phyloP scores from a whole-genome alignment of 2,888 invertebrate genomes.

The Lypha dubia region DNA sequence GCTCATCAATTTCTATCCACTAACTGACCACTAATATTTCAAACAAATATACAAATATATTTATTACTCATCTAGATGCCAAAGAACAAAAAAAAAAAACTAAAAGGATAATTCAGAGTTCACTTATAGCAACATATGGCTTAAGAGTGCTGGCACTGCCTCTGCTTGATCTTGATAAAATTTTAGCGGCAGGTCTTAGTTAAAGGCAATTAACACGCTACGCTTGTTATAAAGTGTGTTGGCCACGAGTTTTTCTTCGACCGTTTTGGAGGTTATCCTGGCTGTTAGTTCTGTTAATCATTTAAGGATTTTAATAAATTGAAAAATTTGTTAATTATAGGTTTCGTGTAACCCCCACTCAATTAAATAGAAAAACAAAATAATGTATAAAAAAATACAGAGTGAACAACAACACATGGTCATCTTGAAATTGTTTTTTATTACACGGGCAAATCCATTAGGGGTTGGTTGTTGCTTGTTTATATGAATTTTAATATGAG shows the following conservation, averaged over 20 bases:
- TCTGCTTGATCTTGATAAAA: slow-evolving; percentile 72
- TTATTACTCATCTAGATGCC: slow-evolving; percentile 61
- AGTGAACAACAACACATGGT: slow-evolving; percentile 75
- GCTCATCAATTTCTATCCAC: slow-evolving; percentile 50
- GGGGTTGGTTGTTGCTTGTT: slow-evolving; percentile 46
- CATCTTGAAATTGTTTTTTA: slow-evolving; percentile 56
- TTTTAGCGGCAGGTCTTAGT: slow-evolving; percentile 74
- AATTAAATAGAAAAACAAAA: slow-evolving; percentile 36
- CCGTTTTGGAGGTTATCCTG: slow-evolving; percentile 26
- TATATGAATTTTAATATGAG: slow-evolving; percentile 36
- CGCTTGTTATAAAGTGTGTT: slow-evolving; percentile 77
- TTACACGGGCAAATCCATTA: slow-evolving; percentile 16
- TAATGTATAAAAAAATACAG: slow-evolving; percentile 11
- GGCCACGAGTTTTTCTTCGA: slow-evolving; percentile 68
- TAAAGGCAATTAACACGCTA: slow-evolving; percentile 82
- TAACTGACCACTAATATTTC: slow-evolving; percentile 76
- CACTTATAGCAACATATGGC: slow-evolving; percentile 75
- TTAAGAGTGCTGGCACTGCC: slow-evolving; percentile 45
- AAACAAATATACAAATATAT: slow-evolving; percentile 76
- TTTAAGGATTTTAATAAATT: slow-evolving; percentile 68
- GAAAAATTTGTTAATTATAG: slow-evolving; percentile 68
- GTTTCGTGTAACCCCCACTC: slow-evolving; percentile 57
- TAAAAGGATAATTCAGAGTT: slow-evolving; percentile 39
- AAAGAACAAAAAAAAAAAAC: no score
- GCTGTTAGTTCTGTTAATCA: slow-evolving; percentile 37